A percentile compares a stretch with the other conserved stretches of the same genome.
Evolutionary conservation across 2,113 vertebrate species (phyloP).

Genomic region (Gadus macrocephalus): DNA sequence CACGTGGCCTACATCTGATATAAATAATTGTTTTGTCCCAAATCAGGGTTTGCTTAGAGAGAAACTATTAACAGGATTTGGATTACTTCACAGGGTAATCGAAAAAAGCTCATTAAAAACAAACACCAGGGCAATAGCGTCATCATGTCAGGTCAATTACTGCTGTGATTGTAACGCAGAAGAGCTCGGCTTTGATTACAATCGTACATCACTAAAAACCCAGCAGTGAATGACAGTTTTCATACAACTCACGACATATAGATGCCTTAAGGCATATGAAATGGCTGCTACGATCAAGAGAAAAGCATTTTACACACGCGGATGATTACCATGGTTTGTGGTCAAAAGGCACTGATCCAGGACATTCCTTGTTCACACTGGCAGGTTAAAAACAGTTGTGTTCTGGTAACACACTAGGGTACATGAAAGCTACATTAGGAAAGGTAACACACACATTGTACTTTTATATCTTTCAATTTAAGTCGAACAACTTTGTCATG

Average conservation of each 20-base stretch:
- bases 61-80: not conserved
- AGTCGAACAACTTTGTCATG: not conserved
- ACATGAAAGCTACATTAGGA: constrained; percentile 7
- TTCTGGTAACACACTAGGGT: constrained; percentile 22
- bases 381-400: constrained; percentile 14
- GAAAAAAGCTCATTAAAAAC: too few species aligned
- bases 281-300: not conserved
- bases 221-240: not conserved
- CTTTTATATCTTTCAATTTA: not conserved
- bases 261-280: not conserved
- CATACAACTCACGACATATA: not conserved
- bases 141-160: not conserved
- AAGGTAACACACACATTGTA: not conserved
- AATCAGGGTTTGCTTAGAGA: constrained; percentile 4
- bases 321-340: not conserved
- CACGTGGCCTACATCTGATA: not conserved
- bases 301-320: not conserved
- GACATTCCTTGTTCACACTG: constrained; percentile 15
- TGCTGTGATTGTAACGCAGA: not conserved
- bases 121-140: too few species aligned
- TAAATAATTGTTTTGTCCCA: not conserved
- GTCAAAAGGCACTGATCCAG: constrained; percentile 51
- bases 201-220: not conserved
- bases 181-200: not conserved
- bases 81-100: too few species aligned